These are phyloP conservation scores for Apocheima hispidaria DNA, from an alignment of 2,888 invertebrate species.

Conservation along the genomic window DNA sequence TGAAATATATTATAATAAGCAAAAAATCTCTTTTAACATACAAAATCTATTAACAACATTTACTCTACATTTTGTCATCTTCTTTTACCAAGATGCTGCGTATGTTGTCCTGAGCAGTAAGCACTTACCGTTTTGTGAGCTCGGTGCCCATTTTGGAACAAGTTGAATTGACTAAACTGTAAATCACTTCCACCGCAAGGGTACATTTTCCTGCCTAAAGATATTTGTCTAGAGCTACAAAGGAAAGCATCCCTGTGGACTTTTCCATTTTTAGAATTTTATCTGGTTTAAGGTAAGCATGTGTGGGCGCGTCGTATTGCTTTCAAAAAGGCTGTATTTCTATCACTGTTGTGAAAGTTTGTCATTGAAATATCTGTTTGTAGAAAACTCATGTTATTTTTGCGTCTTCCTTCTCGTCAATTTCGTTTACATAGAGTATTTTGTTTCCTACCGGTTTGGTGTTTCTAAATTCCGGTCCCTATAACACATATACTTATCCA, in stretches of 20 bases:
- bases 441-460: not conserved
- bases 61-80: conserved; percentile 19
- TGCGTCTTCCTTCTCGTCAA: not conserved
- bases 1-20: conserved; percentile 11
- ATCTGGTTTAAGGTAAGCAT: conserved; percentile 52
- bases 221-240: conserved; percentile 51
- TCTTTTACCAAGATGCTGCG: conserved; percentile 26
- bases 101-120: conserved; percentile 20
- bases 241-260: conserved; percentile 49
- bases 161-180: conserved; percentile 2
- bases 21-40: not conserved
- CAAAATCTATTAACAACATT: conserved; percentile 10
- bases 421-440: not conserved
- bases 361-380: not conserved
- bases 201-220: conserved; percentile 46
- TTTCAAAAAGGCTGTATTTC: conserved; percentile 20
- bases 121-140: not conserved
- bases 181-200: conserved; percentile 20
- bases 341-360: conserved; percentile 11
- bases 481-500: not conserved
- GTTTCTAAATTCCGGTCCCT: not conserved
- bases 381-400: conserved; percentile 5
- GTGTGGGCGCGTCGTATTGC: conserved; percentile 34
- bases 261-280: conserved; percentile 51
- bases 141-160: conserved; percentile 3